Conservation (phyloP, 2,888 invertebrate genomes). For the Troides aeacus region DNA sequence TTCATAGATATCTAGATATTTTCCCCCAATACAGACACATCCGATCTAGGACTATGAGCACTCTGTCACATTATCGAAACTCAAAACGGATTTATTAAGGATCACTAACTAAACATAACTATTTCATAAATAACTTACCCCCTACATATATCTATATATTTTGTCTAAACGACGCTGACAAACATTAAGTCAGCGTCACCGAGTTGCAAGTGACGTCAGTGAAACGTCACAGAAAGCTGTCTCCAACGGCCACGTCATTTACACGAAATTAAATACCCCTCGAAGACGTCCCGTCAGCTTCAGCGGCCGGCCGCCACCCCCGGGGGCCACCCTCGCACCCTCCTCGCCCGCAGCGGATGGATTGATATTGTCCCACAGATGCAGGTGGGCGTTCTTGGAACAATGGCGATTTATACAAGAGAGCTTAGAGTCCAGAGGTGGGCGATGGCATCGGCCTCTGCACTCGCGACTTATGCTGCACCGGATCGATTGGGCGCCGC, state of each 20-base stretch:
- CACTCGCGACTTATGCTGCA: background rate
- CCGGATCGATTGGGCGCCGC: background rate
- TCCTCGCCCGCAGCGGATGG: conserved; percentile 54
- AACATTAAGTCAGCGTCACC: conserved; percentile 1
- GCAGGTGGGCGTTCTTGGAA: conserved; percentile 73
- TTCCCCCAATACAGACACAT: no score
- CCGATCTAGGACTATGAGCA: no score
- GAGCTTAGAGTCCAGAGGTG: conserved; percentile 42
- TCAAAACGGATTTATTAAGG: no score
- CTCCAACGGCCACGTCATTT: conserved; percentile 58
- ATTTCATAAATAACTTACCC: no score
- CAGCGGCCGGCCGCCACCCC: conserved; percentile 35
- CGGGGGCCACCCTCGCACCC: conserved; percentile 33
- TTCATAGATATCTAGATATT: no score
- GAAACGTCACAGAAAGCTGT: conserved; percentile 34
- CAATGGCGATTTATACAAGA: conserved; percentile 66
- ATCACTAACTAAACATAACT: no score
- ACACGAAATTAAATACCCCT: conserved; percentile 74
- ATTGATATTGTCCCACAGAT: conserved; percentile 72
- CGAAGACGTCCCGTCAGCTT: conserved; percentile 59
- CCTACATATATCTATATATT: no score
- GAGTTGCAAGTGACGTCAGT: conserved; percentile 31
- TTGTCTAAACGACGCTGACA: no score
- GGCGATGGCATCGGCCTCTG: conserved; percentile 31
- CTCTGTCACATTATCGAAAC: no score